These are phyloP conservation scores for Nipponacmea schrenckii DNA, from an alignment of 2,888 invertebrate species.

Conservation along the genomic window DNA sequence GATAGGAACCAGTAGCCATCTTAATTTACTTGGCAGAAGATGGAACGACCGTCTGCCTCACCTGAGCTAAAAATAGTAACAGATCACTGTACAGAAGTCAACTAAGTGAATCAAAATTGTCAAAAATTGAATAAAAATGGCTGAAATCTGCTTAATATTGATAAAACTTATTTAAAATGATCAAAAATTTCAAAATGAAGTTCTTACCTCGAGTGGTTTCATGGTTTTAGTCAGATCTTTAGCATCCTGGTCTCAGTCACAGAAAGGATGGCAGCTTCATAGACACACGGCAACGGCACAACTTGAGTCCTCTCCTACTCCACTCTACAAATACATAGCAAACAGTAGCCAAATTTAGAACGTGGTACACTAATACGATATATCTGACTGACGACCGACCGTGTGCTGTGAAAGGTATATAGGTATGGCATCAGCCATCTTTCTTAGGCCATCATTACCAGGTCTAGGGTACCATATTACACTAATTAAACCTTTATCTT, in stretches of 20 bases:
- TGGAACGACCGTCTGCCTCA: not conserved
- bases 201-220: constrained; percentile 42
- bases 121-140: no score
- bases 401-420: no score
- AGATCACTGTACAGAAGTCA: no score
- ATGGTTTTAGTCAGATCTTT: constrained; percentile 22
- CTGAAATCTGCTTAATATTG: no score
- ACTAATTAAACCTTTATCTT: no score
- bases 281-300: constrained; percentile 9
- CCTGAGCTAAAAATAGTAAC: no score
- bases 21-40: not conserved
- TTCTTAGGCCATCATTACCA: no score
- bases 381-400: not conserved
- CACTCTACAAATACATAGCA: constrained; percentile 17
- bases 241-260: constrained; percentile 27
- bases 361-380: constrained; percentile 10
- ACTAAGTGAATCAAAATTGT: no score
- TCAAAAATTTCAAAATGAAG: not conserved
- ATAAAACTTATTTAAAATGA: no score
- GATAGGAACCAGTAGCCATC: not conserved
- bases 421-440: no score
- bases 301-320: no score
- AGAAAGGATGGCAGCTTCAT: constrained; percentile 8
- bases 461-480: no score
- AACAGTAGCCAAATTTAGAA: constrained; percentile 32